Base-by-base conservation (phyloP, 2,797 vertebrate species). In the Gila robusta region DNA sequence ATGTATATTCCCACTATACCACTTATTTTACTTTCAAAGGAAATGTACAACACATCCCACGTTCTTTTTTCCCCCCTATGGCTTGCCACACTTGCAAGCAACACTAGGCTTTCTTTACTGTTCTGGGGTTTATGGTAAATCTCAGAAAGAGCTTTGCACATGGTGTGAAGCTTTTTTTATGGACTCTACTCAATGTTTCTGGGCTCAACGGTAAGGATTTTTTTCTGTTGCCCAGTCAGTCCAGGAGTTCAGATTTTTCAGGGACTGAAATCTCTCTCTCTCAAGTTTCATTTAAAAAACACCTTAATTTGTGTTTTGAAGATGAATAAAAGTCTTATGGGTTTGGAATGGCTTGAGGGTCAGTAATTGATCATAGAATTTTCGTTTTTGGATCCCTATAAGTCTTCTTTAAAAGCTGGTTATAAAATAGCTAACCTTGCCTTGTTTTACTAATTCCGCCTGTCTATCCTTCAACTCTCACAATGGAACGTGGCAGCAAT, bases 41-140 rank as follows among this genome's bases (percentile, higher is more conserved):
- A 21, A 74, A 44, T 73, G 39, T 47, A 74, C 70, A n/a, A 73
- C 5, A 23, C 39, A 47, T 17, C 26, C 21, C 71, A 64, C 6
- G 9, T 79, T 66, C n/a, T 23, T 32, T 54, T 56, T 62, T 28
- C 6, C 32, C 39, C n/a, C 21, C 19, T 73, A 11, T 14, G 62
- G 11, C n/a, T 44, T 2, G 12, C 19, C 12, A 23, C 39, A 35
- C 19, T 64, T 82, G 28, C 26, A 83, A 47, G 81, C 56, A 74
- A n/a, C 71, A 66, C 28, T 62, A 12, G 52, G 7, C 21, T 82
- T 82, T 72, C 28, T 73, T 44, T 83, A 35, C 54, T 47, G 56
- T 83, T 83, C 70, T 47, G 12, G 41, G 70, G 54, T n/a, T 74
- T 74, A 74, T 9, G 17, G 54, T 83, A 73, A 47, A 83, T 83